phyloP scores from a whole-genome alignment of 2,888 invertebrate genomes.

The Troides aeacus region DNA sequence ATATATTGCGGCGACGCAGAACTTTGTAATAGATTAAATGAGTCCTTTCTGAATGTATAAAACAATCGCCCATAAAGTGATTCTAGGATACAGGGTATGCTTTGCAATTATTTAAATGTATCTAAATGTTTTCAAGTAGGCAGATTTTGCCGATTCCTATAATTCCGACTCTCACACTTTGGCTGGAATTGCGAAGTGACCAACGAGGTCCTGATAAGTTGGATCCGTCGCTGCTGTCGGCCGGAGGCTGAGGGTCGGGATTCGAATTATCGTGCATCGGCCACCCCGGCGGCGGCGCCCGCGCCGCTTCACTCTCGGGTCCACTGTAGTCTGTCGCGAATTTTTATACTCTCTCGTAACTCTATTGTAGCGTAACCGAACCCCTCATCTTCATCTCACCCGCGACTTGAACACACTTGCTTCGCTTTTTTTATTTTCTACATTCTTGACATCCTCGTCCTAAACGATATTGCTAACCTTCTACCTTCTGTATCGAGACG shows the following conservation, averaged over 20 bases:
- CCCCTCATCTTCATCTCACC: constrained; percentile 53
- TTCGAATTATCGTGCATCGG: constrained; percentile 42
- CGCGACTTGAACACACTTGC: constrained; percentile 48
- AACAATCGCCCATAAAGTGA: constrained; percentile 84
- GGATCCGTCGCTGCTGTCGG: constrained; percentile 13
- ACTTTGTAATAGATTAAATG: constrained; percentile 69
- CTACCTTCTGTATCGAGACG: background rate
- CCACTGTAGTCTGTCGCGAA: constrained; percentile 74
- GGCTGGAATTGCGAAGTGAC: constrained; percentile 33
- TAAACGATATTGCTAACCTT: background rate
- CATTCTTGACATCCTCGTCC: constrained; percentile 32
- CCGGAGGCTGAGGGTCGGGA: constrained; percentile 31
- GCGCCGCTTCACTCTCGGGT: constrained; percentile 65
- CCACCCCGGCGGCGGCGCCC: constrained; percentile 47
- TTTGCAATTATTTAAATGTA: constrained; percentile 93
- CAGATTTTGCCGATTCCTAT: constrained; percentile 63
- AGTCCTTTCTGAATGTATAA: constrained; percentile 76
- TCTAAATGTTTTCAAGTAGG: constrained; percentile 79
- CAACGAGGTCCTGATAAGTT: background rate
- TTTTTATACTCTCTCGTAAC: constrained; percentile 73
- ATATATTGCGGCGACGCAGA: constrained; percentile 72
- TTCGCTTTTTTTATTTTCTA: constrained; percentile 51
- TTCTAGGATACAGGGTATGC: constrained; percentile 97
- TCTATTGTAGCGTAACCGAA: constrained; percentile 58
- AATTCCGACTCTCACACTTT: constrained; percentile 46